Conservation (phyloP, 2,888 invertebrate genomes). For the Caenorhabditis sp. region DNA sequence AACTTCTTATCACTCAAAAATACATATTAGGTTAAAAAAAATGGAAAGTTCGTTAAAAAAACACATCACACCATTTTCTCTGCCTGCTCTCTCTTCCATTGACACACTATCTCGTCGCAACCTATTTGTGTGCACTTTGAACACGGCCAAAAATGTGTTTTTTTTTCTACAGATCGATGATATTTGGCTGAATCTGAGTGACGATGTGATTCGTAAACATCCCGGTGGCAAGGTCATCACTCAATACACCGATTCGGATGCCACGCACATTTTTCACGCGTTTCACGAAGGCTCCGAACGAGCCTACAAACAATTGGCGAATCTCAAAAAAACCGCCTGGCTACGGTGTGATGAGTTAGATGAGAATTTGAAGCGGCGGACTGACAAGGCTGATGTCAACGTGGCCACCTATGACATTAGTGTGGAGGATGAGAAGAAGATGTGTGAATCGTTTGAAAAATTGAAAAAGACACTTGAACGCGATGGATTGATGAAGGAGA, state of each 20-base stretch:
- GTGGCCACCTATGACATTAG: conserved; percentile 61
- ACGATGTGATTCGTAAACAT: conserved; percentile 62
- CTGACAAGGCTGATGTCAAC: conserved; percentile 56
- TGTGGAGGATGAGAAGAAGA: conserved; percentile 67
- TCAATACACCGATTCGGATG: conserved; percentile 63
- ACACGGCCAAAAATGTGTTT: neutral
- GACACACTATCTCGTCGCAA: conserved; percentile 6
- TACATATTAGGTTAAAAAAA: neutral
- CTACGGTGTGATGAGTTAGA: conserved; percentile 41
- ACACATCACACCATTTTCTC: conserved; percentile 21
- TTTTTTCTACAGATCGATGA: conserved; percentile 62
- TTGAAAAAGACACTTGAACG: conserved; percentile 57
- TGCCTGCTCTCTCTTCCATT: conserved; percentile 6
- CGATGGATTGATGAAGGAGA: conserved; percentile 62
- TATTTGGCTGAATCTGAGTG: conserved; percentile 62
- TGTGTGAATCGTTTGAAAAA: conserved; percentile 62
- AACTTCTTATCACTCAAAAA: neutral
- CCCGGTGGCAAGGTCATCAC: conserved; percentile 67
- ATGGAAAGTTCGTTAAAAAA: neutral
- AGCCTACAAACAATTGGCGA: conserved; percentile 65
- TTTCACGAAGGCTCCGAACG: conserved; percentile 65
- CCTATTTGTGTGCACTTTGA: neutral
- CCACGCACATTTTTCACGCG: conserved; percentile 69
- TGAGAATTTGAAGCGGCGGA: conserved; percentile 38
- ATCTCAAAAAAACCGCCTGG: conserved; percentile 37